Percentiles rank a stretch among this genome's conserved stretches.
These are phyloP conservation scores for Drosophila melanosoma DNA, from an alignment of 2,888 invertebrate species.

Conservation along the genomic window DNA sequence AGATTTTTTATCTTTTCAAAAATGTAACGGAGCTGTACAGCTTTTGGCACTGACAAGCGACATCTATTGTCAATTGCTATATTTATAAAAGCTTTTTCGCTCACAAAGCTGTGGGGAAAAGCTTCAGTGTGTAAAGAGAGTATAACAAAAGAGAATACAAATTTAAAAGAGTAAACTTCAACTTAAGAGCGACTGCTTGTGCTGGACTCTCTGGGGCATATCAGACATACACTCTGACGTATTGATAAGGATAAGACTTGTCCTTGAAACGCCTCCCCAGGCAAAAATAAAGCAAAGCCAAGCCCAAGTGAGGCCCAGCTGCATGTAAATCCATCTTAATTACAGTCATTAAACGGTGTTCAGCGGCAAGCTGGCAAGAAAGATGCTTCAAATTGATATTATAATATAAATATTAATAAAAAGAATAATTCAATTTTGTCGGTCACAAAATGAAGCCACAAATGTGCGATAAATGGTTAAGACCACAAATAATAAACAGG, in stretches of 20 bases:
- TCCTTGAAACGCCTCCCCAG: constrained; percentile 31
- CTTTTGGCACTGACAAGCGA: constrained; percentile 21
- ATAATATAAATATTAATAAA: constrained; percentile 52
- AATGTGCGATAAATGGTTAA: constrained; percentile 61
- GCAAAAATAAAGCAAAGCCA: constrained; percentile 13
- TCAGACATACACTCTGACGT: constrained; percentile 41
- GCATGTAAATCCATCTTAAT: constrained; percentile 56
- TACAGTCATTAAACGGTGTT: constrained; percentile 57
- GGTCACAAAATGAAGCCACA: constrained; percentile 45
- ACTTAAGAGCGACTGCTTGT: constrained; percentile 27
- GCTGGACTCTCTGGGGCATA: constrained; percentile 6
- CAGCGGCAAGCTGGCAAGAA: constrained; percentile 7
- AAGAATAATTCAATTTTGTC: constrained; percentile 55
- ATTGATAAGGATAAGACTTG: constrained; percentile 69
- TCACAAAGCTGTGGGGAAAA: constrained; percentile 29
- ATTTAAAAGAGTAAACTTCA: neutral
- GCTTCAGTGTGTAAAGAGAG: constrained; percentile 17
- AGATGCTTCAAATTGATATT: constrained; percentile 47
- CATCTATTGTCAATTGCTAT: constrained; percentile 17
- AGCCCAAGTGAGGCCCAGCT: constrained; percentile 34
- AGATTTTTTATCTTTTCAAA: neutral
- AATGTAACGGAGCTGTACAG: neutral
- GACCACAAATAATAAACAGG: constrained; percentile 59
- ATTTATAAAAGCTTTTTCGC: constrained; percentile 1
- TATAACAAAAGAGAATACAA: constrained; percentile 1